Conservation (phyloP, 2,113 vertebrate genomes). For the Rhizomys pruinosus region DNA sequence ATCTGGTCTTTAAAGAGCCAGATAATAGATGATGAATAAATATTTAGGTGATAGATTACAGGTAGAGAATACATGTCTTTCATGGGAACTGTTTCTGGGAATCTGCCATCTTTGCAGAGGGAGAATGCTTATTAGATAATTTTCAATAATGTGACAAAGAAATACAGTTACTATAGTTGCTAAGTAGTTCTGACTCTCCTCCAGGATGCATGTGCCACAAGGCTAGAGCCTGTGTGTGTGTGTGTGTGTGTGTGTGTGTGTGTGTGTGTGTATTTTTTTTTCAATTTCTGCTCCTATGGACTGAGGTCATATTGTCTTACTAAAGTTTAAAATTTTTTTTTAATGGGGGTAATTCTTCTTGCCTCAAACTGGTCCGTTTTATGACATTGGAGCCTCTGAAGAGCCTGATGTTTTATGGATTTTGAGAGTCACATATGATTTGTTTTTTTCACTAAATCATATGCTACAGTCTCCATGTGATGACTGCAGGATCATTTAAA, state of each 20-base stretch:
- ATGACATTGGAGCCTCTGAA: constrained; percentile 43
- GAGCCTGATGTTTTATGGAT: constrained; percentile 42
- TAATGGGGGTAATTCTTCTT: constrained; percentile 54
- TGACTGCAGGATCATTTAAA: not conserved
- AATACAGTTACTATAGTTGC: constrained; percentile 80
- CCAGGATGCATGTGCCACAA: constrained; percentile 72
- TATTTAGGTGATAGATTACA: too few species aligned
- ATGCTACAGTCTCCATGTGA: not conserved
- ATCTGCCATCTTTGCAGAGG: constrained; percentile 78
- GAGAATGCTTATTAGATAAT: constrained; percentile 84
- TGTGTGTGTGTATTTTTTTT: too few species aligned
- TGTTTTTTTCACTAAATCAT: constrained; percentile 56
- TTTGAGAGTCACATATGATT: constrained; percentile 36
- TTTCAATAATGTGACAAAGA: constrained; percentile 80
- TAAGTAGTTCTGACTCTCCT: constrained; percentile 79
- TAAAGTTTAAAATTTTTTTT: constrained; percentile 37
- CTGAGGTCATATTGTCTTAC: constrained; percentile 40
- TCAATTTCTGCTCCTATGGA: constrained; percentile 67
- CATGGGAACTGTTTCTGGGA: constrained; percentile 74
- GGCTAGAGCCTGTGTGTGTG: too few species aligned
- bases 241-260: too few species aligned
- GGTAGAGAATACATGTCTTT: constrained; percentile 35
- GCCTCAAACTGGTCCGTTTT: constrained; percentile 32
- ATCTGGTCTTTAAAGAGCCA: constrained; percentile 65
- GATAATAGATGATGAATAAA: too few species aligned